Percentiles rank a stretch among this genome's conserved stretches.
Evolutionary conservation across 2,113 vertebrate genomes (phyloP).

Genomic region (Piprites chloris): DNA sequence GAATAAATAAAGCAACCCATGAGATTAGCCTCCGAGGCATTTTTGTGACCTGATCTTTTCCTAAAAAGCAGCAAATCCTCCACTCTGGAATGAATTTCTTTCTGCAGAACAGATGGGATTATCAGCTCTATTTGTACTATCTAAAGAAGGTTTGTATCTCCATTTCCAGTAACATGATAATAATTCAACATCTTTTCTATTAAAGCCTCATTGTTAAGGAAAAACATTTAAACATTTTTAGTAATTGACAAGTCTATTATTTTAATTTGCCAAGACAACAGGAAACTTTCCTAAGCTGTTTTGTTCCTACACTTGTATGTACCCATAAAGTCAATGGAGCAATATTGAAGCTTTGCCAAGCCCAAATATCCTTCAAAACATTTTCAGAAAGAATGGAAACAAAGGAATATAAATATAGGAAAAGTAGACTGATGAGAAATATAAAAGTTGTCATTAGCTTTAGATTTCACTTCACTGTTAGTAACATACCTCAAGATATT

Average conservation of each 20-base stretch:
- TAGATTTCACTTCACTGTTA: neutral
- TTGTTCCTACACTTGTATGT: neutral
- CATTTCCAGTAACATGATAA: neutral
- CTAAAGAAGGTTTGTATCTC: neutral
- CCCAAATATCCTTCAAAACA: neutral
- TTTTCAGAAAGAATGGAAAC: neutral
- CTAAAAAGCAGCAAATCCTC: neutral
- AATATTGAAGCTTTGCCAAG: neutral
- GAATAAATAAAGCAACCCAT: neutral
- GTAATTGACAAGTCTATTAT: neutral
- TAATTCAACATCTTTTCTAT: neutral
- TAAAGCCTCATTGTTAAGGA: neutral
- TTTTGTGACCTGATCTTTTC: neutral
- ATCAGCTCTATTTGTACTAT: neutral
- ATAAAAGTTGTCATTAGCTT: neutral
- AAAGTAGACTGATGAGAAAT: neutral
- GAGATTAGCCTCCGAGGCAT: neutral
- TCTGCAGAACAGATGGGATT: neutral
- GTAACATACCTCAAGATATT: rapidly evolving
- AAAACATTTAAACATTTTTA: neutral
- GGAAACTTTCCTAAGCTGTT: neutral
- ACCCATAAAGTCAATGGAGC: neutral
- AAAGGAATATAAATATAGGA: neutral
- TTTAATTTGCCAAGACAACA: neutral
- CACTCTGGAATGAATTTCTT: neutral